A percentile compares a stretch with the other conserved stretches of the same genome.
Conservation (phyloP, 2,888 invertebrate species). For the Rhingia campestris region DNA sequence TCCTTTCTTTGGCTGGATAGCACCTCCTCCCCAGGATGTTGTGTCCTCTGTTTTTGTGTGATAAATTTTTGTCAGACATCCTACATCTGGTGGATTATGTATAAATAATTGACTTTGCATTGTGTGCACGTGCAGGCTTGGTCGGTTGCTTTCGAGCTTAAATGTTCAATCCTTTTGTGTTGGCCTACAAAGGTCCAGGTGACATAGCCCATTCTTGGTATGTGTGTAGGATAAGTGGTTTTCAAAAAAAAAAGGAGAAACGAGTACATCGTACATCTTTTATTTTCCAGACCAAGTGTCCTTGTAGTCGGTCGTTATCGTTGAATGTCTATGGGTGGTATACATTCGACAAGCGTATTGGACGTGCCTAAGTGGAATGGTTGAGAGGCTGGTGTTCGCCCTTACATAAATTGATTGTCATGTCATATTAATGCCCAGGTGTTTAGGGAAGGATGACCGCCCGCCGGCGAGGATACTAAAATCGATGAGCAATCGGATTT, state of each 20-base stretch:
- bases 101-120: conserved; percentile 72
- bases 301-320: not conserved
- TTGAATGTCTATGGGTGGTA: conserved; percentile 14
- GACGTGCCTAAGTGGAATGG: conserved; percentile 66
- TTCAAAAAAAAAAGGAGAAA: conserved; percentile 1
- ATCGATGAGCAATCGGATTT: conserved; percentile 35
- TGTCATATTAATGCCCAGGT: conserved; percentile 65
- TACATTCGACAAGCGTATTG: conserved; percentile 10
- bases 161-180: conserved; percentile 30
- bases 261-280: conserved; percentile 3
- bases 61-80: conserved; percentile 62
- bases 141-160: conserved; percentile 10
- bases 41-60: conserved; percentile 47
- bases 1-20: not conserved
- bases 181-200: conserved; percentile 31
- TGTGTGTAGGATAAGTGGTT: conserved; percentile 16
- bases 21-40: conserved; percentile 17
- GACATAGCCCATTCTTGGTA: conserved; percentile 5
- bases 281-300: not conserved
- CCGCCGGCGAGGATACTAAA: conserved; percentile 5
- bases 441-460: conserved; percentile 22
- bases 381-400: conserved; percentile 35
- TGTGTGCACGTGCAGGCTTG: conserved; percentile 18
- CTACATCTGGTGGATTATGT: conserved; percentile 71
- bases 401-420: conserved; percentile 67